phyloP scores from a whole-genome alignment of 2,113 vertebrate genomes.

The Pomatorhinus ruficollis region DNA sequence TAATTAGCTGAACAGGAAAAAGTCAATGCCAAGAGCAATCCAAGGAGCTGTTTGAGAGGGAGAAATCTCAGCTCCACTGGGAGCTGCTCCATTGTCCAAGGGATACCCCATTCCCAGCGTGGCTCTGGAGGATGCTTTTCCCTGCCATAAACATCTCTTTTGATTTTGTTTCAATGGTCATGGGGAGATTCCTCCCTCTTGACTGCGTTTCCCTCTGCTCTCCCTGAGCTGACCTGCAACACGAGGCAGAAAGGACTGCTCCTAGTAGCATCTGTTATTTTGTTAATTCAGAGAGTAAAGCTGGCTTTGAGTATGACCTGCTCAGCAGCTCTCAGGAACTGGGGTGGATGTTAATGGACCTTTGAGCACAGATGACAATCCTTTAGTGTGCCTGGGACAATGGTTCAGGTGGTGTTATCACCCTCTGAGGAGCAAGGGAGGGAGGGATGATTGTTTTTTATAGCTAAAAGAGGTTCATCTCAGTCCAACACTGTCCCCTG shows the following conservation, averaged over 20 bases:
- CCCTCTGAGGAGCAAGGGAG: not conserved
- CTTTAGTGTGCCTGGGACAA: not conserved
- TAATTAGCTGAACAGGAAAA: constrained; percentile 65
- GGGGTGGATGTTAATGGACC: not conserved
- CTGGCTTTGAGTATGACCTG: not conserved
- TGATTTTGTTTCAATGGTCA: not conserved
- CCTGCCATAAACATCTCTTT: not conserved
- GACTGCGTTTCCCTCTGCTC: not conserved
- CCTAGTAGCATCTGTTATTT: not conserved
- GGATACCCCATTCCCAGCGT: not conserved
- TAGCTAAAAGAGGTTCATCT: not conserved
- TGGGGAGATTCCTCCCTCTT: not conserved
- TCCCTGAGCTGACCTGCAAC: not conserved
- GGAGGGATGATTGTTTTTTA: not conserved
- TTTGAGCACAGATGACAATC: not conserved
- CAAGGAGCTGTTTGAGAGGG: constrained; percentile 44
- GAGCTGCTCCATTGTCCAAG: not conserved
- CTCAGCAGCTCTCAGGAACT: not conserved
- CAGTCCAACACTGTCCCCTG: not conserved
- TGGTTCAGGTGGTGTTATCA: not conserved
- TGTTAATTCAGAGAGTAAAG: not conserved
- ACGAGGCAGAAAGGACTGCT: not conserved
- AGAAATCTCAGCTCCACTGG: not conserved
- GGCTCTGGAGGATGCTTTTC: not conserved
- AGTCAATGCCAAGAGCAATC: constrained; percentile 58